Evolutionary conservation across 2,797 vertebrate species (phyloP), one percentile per base, ranked within the genome.

Genomic region (Sebastes dallii): DNA sequence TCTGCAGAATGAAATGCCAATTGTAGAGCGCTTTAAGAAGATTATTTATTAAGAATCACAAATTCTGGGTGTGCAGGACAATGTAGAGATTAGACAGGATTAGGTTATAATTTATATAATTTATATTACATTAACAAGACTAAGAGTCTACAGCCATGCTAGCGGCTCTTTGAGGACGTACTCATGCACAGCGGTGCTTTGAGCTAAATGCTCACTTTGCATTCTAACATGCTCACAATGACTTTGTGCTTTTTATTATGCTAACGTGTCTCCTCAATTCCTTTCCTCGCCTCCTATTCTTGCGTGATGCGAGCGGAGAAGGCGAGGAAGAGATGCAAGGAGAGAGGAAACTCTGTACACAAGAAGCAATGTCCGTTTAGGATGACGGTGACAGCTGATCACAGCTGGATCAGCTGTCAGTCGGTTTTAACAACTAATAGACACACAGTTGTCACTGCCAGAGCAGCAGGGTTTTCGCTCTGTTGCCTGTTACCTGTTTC

Each of bases 1-100:
- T 27, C 24, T 74, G 32, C 25, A 55, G 32, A 78, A 65, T 58
- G 8, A 68, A 83, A 69, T 29, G 8, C n/a, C 16, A 29, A 50
- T 46, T 64, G 18, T 61, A 25, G 11, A 50, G 24, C 2, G 2
- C 7, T 24, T 55, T 22, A 39, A 66, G 27, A 1, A 25, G 13
- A 42, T 81, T 22, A 59, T 75, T 70, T 22, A 55, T 25, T 16
- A 69, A 6, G 7, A 42, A 50, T 50, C 5, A 0, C 2, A 20
- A n/a, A 36, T 46, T 75, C n/a, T 71, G 39, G 22, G 3, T 70
- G 20, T 56, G 18, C 20, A 25, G 55, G 62, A 70, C 27, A 61
- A 70, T 66, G 20, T 20, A n/a, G 61, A 72, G 20, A 72, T 54
- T 52, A 59, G 27, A 67, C 18, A 52, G 29, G 13, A 60, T 59